Evolutionary conservation across 2,888 invertebrate species (phyloP).

Genomic region (Macrophya annulata): DNA sequence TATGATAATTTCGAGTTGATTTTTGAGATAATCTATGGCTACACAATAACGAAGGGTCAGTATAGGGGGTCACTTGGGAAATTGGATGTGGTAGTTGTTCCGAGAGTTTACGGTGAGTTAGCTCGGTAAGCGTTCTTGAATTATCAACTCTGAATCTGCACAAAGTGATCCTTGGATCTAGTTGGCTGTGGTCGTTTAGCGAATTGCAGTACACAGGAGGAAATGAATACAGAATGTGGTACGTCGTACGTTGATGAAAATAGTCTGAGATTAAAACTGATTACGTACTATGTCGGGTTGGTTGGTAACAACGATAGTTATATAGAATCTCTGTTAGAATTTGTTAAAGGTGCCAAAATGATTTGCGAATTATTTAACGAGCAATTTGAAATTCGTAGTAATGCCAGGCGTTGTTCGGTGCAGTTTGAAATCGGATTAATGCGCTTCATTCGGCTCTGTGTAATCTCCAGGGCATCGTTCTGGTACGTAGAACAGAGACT

Average conservation of each 20-base stretch:
- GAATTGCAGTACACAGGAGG: background rate
- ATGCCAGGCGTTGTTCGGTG: constrained; percentile 35
- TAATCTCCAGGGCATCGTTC: constrained; percentile 60
- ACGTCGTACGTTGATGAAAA: background rate
- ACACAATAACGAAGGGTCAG: background rate
- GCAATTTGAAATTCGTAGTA: constrained; percentile 44
- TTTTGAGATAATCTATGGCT: constrained; percentile 5
- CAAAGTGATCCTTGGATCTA: constrained; percentile 28
- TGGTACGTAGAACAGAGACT: constrained; percentile 32
- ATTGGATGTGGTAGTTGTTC: background rate
- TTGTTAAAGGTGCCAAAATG: constrained; percentile 20
- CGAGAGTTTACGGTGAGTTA: constrained; percentile 17
- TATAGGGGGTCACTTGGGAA: constrained; percentile 5
- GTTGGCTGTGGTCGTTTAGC: constrained; percentile 13
- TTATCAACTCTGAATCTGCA: constrained; percentile 33
- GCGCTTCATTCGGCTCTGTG: constrained; percentile 60
- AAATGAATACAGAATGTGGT: background rate
- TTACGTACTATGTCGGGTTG: background rate
- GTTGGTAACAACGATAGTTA: background rate
- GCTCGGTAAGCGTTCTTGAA: constrained; percentile 11
- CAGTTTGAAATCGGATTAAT: constrained; percentile 61
- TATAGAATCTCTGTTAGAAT: background rate
- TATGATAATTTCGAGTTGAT: background rate
- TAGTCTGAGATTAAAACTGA: background rate
- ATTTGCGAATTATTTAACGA: constrained; percentile 43